Evolutionary conservation across 2,888 invertebrate genomes (phyloP).

Genomic region (Tuberolachnus salignus): DNA sequence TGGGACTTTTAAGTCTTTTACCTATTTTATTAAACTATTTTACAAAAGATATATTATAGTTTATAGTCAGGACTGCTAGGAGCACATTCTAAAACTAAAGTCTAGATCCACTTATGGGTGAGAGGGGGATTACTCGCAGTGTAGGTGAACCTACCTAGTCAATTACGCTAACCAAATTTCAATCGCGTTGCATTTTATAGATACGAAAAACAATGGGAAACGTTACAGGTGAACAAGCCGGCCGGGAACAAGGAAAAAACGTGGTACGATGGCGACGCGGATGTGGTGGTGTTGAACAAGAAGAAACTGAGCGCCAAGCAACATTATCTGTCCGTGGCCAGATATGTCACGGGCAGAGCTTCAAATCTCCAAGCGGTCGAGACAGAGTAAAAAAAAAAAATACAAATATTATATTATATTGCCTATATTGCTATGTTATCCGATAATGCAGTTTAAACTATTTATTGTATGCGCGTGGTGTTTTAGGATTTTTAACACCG

Average conservation of each 20-base stretch:
- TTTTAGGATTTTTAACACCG: background rate
- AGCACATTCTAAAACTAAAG: no score
- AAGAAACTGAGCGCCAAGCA: constrained; percentile 70
- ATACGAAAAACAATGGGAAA: constrained; percentile 39
- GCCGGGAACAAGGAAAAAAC: constrained; percentile 48
- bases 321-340: constrained; percentile 77
- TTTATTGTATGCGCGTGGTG: background rate
- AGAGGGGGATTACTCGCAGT: no score
- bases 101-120: no score
- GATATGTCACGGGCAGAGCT: constrained; percentile 76
- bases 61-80: no score
- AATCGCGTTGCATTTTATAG: background rate
- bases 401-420: background rate
- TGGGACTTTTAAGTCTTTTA: no score
- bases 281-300: constrained; percentile 60
- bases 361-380: constrained; percentile 60
- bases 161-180: no score
- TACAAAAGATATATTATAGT: no score
- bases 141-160: background rate
- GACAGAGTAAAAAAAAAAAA: constrained; percentile 43
- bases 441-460: background rate
- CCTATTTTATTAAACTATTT: no score
- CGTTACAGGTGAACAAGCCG: constrained; percentile 4
- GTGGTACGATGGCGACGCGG: constrained; percentile 44
- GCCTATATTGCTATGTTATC: no score